Percentiles rank a stretch among this genome's conserved stretches.
These are phyloP conservation scores for Glaucomys volans DNA, from an alignment of 2,113 vertebrate species.

Conservation along the genomic window DNA sequence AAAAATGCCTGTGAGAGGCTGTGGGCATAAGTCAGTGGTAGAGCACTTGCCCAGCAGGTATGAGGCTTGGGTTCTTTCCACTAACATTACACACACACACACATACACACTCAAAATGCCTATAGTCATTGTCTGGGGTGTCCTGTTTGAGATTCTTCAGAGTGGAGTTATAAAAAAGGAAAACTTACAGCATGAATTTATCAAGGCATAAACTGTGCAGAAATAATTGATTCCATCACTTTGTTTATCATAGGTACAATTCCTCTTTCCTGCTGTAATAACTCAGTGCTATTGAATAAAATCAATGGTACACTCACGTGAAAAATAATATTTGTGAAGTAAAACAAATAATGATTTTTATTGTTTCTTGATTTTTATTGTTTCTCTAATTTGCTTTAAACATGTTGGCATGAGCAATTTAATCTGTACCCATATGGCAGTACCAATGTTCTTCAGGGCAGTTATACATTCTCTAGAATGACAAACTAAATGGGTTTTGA, in stretches of 20 bases:
- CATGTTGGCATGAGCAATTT: background rate
- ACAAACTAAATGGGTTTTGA: background rate
- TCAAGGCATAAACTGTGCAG: background rate
- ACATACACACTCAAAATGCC: background rate
- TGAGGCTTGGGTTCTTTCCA: too few species aligned
- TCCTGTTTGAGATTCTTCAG: background rate
- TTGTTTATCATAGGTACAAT: background rate
- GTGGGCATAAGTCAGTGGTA: too few species aligned
- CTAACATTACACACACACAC: too few species aligned
- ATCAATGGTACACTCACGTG: background rate
- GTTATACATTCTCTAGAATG: background rate
- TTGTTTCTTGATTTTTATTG: background rate
- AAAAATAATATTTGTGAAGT: background rate
- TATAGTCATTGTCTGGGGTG: background rate
- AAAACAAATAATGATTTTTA: too few species aligned
- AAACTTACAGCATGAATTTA: background rate
- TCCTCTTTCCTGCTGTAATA: too few species aligned
- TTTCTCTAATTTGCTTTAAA: background rate
- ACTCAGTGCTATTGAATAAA: background rate
- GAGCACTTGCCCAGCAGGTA: too few species aligned
- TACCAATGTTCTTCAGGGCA: background rate
- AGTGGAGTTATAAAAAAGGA: background rate
- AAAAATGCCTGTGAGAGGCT: background rate
- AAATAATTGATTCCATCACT: background rate
- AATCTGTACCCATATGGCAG: background rate